These are phyloP conservation scores for Myopa testacea DNA, from an alignment of 2,888 invertebrate species.

Conservation along the genomic window DNA sequence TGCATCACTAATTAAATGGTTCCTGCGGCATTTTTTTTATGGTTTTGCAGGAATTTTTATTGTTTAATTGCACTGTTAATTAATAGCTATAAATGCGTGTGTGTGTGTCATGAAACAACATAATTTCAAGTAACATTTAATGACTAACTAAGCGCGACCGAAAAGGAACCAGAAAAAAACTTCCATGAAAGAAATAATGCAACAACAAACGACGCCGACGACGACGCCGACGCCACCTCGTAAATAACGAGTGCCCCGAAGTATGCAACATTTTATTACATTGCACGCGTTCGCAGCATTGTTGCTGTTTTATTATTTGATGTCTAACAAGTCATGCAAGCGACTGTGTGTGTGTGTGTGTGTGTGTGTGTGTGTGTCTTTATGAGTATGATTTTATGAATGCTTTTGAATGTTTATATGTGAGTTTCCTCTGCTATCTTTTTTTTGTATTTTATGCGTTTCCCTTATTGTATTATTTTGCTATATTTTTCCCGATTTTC, in stretches of 20 bases:
- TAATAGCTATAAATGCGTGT: background rate
- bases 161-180: too few species aligned
- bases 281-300: background rate
- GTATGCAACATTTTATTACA: background rate
- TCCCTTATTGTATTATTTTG: too few species aligned
- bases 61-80: background rate
- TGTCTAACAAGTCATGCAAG: background rate
- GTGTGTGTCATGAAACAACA: too few species aligned
- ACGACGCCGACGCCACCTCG: background rate
- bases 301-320: background rate
- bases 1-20: too few species aligned
- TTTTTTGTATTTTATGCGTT: too few species aligned
- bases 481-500: too few species aligned
- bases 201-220: background rate
- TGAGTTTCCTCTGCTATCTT: too few species aligned
- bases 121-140: too few species aligned
- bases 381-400: background rate
- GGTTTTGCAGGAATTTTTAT: background rate
- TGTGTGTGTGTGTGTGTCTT: constrained; percentile 12
- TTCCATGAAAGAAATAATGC: background rate
- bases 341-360: constrained; percentile 18
- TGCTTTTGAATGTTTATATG: background rate
- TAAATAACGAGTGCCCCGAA: background rate
- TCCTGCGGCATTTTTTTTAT: background rate
- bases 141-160: too few species aligned